Percentiles rank a stretch among this genome's conserved stretches.
Evolutionary conservation across 2,113 vertebrate species (phyloP).

Genomic region (Actinemys pallida): DNA sequence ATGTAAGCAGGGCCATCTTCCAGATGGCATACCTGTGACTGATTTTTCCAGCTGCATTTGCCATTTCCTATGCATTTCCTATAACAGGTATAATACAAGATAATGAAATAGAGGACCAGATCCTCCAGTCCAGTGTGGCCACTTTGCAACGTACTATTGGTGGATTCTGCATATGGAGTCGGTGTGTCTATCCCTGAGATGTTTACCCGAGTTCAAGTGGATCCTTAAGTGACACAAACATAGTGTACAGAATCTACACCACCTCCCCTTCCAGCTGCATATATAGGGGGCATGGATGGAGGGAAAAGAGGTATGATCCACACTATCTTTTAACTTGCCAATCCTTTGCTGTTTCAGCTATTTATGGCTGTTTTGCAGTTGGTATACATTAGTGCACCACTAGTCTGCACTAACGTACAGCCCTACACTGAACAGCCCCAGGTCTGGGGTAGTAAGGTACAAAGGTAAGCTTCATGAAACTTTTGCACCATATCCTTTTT

Average conservation of each 20-base stretch:
- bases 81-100: neutral
- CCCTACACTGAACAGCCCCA: fast-evolving
- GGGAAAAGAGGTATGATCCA: neutral
- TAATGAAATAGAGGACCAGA: neutral
- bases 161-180: neutral
- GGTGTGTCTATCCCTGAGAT: neutral
- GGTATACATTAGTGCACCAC: neutral
- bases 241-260: neutral
- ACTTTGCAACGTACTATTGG: neutral
- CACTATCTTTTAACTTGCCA: neutral
- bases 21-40: neutral
- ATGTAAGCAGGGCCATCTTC: neutral
- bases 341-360: neutral
- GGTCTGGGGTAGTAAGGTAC: neutral
- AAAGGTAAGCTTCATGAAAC: neutral
- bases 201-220: neutral
- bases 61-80: neutral
- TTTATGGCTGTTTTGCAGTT: neutral
- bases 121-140: neutral
- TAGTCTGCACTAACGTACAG: neutral
- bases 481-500: neutral
- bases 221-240: neutral
- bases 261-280: neutral
- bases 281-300: neutral
- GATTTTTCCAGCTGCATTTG: neutral